Base-by-base conservation (phyloP, 1,140 invertebrate species). In the Thaumatotibia leucotreta region DNA sequence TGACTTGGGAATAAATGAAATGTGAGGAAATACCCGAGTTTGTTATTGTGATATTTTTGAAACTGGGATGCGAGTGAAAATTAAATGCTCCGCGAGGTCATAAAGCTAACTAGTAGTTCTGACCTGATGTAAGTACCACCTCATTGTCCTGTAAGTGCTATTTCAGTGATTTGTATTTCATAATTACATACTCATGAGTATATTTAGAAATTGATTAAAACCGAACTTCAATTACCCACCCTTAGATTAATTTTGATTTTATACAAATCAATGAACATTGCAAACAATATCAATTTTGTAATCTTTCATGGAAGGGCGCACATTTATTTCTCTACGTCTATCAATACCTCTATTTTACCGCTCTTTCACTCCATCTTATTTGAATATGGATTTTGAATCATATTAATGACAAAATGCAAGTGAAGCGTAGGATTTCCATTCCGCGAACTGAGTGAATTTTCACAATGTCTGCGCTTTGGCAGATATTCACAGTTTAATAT, bases 401-500 rank as follows among this genome's bases (percentile, higher is more conserved):
- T 75, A 79, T 80, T 80, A 83, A 80, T 79, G 76, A 73, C 71
- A 74, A 75, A 76, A 75, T 76, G 70, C 73, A 75, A 81, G 67
- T 78, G 74, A 76, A 80, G 69, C 77, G 76, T 78, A 24, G 63
- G 65, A 81, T 79, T 80, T 81, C 77, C 75, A 78, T 81, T 81
- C 73, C 73, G 72, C 71, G 76, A 77, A 77, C 64, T 67, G 63
- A 76, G 76, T 75, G 76, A 76, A 78, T 79, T 78, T 80, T 80
- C 76, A 75, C 72, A 76, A 76, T 76, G 79, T 79, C 75, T 79
- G 76, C 71, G 72, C 75, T 67, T 64, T 72, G 63, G 68, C 68
- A 70, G 77, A 83, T 81, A 78, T 80, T 79, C 77, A 76, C 54
- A 74, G 77, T 76, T 83, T 81, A 83, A 83, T 81, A 83, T 81